Evolutionary conservation across 35 echinoderm and acorn worm species (phyloP), one percentile per base, ranked within the genome.

Genomic region (Heliocidaris tuberculata): DNA sequence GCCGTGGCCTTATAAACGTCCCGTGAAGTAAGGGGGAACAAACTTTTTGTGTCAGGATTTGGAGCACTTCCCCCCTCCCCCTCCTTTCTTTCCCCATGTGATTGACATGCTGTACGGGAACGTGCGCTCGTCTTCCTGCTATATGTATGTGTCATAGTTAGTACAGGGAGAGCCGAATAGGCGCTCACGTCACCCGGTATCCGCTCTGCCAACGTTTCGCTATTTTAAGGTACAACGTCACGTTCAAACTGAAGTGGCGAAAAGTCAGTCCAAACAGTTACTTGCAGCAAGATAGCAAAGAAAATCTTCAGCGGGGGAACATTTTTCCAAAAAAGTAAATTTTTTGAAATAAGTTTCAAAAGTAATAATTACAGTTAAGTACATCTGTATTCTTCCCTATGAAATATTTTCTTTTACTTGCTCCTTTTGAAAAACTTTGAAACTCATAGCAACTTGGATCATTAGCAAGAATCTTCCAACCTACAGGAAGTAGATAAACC

Each of bases 21-120:
- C 65, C 65, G 65, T 78, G 65, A 78, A 78, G 17, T 17, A 6
- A 27, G 17, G 65, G 27, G 65, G 19, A 78, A 78, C 65, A 78
- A 78, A 78, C 65, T 78, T 78, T 78, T 78, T 27, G 65, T 78
- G 65, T 27, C 65, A 78, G 65, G 65, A 78, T n/a, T 78, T 78
- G 21, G 65, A 78, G 65, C 65, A 78, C 65, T 78, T 78, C 65
- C 65, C 52, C 65, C 65, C 65, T 78, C 65, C 65, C 61, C 65
- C 65, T 27, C n/a, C 52, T 56, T 56, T 78, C 21, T 78, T 8
- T 7, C 65, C 27, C 65, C 27, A 78, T 78, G 65, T 78, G 65
- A 78, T 19, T 78, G 65, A 78, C 65, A 78, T 27, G 21, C 65
- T n/a, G 27, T 9, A 78, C 27, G 65, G 65, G 21, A 27, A 27